Evolutionary conservation across 1,140 invertebrate species (phyloP).

Genomic region (Neoseiulus cucumeris): DNA sequence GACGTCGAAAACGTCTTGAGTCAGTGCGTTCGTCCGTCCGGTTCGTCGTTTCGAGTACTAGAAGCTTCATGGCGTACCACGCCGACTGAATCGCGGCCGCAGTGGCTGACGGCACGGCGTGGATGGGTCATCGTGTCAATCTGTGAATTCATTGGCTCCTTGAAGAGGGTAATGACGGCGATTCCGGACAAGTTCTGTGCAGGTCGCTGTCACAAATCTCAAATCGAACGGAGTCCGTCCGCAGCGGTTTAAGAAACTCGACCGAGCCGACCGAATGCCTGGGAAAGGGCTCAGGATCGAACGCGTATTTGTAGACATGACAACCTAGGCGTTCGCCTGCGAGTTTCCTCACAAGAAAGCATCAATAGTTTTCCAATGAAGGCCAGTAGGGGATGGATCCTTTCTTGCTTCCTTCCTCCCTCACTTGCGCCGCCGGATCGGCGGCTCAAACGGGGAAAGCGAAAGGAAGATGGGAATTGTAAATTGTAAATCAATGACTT

Average conservation of each 20-base stretch:
- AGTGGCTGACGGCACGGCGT: too few relatives aligned
- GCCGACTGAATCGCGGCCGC: neutral
- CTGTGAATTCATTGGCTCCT: constrained; percentile 10
- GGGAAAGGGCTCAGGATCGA: neutral
- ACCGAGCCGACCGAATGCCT: neutral
- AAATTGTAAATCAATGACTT: constrained; percentile 11
- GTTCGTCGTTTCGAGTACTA: too few relatives aligned
- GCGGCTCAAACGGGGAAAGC: neutral
- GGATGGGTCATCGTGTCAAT: neutral
- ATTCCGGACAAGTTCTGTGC: neutral
- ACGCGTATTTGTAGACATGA: neutral
- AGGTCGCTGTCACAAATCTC: neutral
- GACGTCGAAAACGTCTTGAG: too few relatives aligned
- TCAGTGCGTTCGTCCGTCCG: too few relatives aligned
- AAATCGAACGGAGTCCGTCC: neutral
- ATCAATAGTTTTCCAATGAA: constrained; percentile 12
- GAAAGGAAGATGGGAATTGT: constrained; percentile 4
- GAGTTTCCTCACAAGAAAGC: neutral
- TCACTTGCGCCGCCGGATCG: neutral
- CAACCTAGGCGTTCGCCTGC: neutral
- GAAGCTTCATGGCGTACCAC: neutral
- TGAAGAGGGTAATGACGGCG: neutral
- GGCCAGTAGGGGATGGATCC: neutral
- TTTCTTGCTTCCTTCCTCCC: neutral
- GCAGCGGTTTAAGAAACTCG: neutral